Evolutionary conservation across 2,797 vertebrate genomes (phyloP), one percentile per base, ranked within the genome.

Genomic region (Anisognathus igniventris): DNA sequence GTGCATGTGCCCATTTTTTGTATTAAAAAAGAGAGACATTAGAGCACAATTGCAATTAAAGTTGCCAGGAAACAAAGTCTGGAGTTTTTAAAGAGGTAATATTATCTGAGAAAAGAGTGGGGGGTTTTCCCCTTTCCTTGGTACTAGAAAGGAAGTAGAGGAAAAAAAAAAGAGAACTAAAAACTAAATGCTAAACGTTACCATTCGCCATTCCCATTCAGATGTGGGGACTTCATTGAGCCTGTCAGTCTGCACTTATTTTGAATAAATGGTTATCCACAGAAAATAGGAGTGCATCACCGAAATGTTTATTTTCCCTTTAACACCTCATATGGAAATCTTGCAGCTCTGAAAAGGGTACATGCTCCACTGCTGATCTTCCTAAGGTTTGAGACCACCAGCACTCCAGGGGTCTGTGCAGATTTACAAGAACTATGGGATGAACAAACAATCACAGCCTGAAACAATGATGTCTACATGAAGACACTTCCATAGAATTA

Each of bases 141-240:
- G 8, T 81, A 68, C 21, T 72, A 28, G 31, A 86, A 86, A 79
- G 27, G 27, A 60, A 60, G 30, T 27, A 54, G 7, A 64, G 31
- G 3, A 2, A 4, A 58, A 37, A n/a, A n/a, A 15, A 14, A 7
- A 20, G 5, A 8, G 11, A 22, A 3, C 11, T 7, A 25, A 5
- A 23, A 3, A 53, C 24, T n/a, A 71, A 71, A 76, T 27, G 23
- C 72, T 53, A 68, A 58, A 79, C 6, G 4, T 58, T 31, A 67
- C 6, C 31, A 50, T 7, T 40, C 54, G 65, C 25, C 6, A 33
- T 22, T 39, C 12, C n/a, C n/a, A 48, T 50, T 61, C 22, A 61
- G 42, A 44, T 50, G 8, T 54, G 24, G 12, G 20, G 20, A 62
- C 23, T 47, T 57, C 22, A 37, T 1, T 44, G 14, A 75, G 22